phyloP scores from a whole-genome alignment of 1,140 invertebrate genomes.

The Halesus radiatus region DNA sequence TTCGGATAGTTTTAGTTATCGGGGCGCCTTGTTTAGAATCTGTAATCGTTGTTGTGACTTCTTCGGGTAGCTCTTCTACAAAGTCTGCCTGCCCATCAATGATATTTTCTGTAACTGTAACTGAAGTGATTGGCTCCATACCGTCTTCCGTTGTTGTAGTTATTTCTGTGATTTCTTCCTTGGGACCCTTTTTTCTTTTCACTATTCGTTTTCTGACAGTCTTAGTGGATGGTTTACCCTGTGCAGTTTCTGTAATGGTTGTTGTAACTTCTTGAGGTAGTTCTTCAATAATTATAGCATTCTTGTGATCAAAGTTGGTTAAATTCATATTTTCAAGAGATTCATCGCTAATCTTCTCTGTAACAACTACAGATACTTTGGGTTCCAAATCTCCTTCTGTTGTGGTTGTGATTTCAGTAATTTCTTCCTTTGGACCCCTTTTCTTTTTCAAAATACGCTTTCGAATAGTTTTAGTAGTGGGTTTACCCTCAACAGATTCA shows the following conservation, averaged over 20 bases:
- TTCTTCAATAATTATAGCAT: not conserved
- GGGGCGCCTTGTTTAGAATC: not conserved
- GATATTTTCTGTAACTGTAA: not conserved
- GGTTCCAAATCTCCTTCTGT: no score
- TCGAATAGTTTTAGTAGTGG: constrained; percentile 47
- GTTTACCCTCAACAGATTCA: not conserved
- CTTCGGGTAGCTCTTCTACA: not conserved
- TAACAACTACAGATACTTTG: no score
- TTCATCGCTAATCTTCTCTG: no score
- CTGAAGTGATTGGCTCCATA: not conserved
- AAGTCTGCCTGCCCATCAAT: no score
- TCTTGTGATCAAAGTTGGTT: no score
- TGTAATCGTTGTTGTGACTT: not conserved
- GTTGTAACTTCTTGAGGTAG: constrained; percentile 3
- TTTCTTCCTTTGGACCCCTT: not conserved
- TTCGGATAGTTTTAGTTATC: constrained; percentile 7
- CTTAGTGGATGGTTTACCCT: not conserved
- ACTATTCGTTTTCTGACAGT: not conserved
- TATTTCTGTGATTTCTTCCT: constrained; percentile 12
- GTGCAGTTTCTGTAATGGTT: not conserved
- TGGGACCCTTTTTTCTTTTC: not conserved
- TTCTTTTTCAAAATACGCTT: constrained; percentile 49
- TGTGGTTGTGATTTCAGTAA: not conserved
- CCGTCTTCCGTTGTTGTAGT: not conserved
- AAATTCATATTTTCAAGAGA: no score